Conservation (phyloP, 2,113 vertebrate species). For the Nesospiza acunhae region DNA sequence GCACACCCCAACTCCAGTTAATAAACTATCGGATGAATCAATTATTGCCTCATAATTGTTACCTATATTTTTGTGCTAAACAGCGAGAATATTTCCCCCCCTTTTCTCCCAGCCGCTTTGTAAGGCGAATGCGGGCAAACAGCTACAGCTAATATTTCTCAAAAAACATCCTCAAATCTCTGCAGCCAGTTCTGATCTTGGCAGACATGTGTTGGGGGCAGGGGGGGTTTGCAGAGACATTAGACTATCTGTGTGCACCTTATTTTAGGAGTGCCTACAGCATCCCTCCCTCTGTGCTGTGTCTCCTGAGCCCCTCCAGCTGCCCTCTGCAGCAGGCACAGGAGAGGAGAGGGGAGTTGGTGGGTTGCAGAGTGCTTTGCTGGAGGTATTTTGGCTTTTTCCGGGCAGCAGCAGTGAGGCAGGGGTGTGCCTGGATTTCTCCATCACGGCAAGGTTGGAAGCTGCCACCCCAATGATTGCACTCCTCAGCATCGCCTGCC, state of each 20-base stretch:
- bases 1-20: conserved; percentile 3
- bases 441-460: background rate
- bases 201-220: accelerated
- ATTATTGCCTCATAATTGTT: conserved; percentile 63
- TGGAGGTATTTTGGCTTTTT: background rate
- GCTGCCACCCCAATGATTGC: background rate
- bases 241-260: background rate
- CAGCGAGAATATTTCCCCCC: background rate
- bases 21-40: conserved; percentile 59
- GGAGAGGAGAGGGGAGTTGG: background rate
- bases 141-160: background rate
- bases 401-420: background rate
- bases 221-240: background rate
- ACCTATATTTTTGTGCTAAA: conserved; percentile 35
- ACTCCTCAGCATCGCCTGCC: background rate
- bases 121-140: background rate
- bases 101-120: background rate
- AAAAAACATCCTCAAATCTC: background rate
- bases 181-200: background rate
- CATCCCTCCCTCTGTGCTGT: background rate
- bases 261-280: background rate
- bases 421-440: background rate
- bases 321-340: background rate
- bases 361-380: background rate
- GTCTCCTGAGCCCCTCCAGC: background rate